Evolutionary conservation across 1,140 invertebrate species (phyloP).

Genomic region (Cyrtorhinus lividipennis): DNA sequence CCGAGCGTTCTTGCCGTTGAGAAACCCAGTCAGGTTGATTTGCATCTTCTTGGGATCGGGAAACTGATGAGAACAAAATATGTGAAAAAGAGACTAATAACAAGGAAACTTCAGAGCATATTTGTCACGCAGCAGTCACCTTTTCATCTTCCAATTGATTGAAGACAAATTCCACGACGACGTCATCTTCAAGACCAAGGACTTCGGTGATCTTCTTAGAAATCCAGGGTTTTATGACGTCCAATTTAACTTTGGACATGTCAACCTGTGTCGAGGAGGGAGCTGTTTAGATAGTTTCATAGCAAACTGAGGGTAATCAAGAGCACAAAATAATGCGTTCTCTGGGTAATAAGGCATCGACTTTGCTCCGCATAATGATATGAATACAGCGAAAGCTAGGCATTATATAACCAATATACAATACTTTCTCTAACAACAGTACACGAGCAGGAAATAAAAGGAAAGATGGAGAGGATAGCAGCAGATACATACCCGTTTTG

Average conservation of each 20-base stretch:
- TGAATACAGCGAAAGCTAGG: no score
- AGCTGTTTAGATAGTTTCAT: no score
- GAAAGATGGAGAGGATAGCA: no score
- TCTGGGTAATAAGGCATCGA: neutral
- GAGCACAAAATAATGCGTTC: no score
- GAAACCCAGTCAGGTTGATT: conserved; percentile 97
- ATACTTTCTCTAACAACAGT: no score
- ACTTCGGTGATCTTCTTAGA: conserved; percentile 90
- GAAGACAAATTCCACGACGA: conserved; percentile 96
- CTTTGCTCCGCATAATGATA: no score
- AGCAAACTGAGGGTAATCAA: neutral
- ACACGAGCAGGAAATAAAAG: no score
- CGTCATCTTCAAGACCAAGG: conserved; percentile 93
- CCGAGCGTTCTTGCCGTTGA: conserved; percentile 94
- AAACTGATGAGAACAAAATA: conserved; percentile 42
- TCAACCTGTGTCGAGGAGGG: conserved; percentile 93
- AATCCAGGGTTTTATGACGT: conserved; percentile 98
- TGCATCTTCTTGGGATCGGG: conserved; percentile 98
- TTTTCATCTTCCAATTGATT: conserved; percentile 90
- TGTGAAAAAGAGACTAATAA: neutral
- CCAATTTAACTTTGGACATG: conserved; percentile 95
- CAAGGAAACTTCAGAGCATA: neutral
- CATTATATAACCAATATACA: no score
- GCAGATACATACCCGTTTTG: conserved; percentile 63
- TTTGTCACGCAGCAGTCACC: conserved; percentile 33